Evolutionary conservation across 2,797 vertebrate genomes (phyloP), one percentile per base, ranked within the genome.

Genomic region (Leptatherina wallacei): DNA sequence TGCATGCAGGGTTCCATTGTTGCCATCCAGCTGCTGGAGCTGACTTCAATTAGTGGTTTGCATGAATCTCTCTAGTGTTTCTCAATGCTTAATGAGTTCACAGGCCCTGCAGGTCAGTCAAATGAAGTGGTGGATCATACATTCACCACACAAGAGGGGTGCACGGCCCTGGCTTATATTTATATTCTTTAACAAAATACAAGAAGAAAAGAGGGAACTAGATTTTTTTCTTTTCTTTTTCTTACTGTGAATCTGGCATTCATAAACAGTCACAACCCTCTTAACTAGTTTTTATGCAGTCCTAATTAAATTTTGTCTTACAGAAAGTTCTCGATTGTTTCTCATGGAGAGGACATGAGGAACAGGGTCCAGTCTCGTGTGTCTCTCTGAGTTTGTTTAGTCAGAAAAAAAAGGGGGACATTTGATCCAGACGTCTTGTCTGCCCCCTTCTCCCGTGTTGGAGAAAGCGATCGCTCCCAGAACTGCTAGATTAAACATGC

Each of bases 391-490:
- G 64, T 65, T 75, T 47, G 6, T 81, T 85, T 78, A 81, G 80
- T 83, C 87, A 75, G 82, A 89, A 81, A 90, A 91, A 89, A 89
- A 79, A 90, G 12, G 3, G 24, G 85, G 82, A 91, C 85, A 83
- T 90, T 92, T 93, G 76, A 90, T 92, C 88, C 87, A 92, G 90
- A 85, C 86, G 71, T 85, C 80, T 85, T 79, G 87, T 85, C 83
- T 88, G 81, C 85, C n/a, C n/a, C 79, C 66, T 70, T 87, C 82
- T 88, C 77, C 83, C 62, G 49, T 86, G 74, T 82, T 81, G 80
- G 85, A 89, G 87, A 89, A 90, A 92, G 90, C 88, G 90, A 94
- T 94, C 92, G 91, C 89, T 94, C 90, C 90, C 93, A 94, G 92
- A 92, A 89, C 88, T 89, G 89, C 81, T 86, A 89, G 91, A 94